Percentiles rank a stretch among this genome's conserved stretches.
Conservation (phyloP, 2,113 vertebrate species). For the Chaetops frenatus region DNA sequence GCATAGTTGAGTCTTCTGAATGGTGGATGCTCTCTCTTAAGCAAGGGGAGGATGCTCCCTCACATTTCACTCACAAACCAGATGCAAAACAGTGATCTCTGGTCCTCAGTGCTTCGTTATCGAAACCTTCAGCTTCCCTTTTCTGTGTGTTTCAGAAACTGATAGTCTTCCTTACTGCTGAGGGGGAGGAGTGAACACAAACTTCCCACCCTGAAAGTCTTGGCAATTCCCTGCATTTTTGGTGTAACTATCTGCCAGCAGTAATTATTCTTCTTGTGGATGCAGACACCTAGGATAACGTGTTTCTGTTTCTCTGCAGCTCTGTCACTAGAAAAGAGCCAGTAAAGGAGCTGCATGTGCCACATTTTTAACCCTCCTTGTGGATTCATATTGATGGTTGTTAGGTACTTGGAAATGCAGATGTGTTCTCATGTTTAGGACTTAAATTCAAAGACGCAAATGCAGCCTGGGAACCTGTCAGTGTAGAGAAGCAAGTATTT, state of each 20-base stretch:
- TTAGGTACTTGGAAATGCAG: background rate
- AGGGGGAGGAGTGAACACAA: background rate
- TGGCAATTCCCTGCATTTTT: background rate
- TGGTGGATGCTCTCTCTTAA: background rate
- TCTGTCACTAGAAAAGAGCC: background rate
- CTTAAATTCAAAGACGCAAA: background rate
- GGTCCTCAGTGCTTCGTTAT: background rate
- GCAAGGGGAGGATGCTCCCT: background rate
- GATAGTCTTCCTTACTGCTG: background rate
- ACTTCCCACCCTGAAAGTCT: background rate
- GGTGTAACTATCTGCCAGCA: background rate
- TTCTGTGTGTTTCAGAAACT: background rate
- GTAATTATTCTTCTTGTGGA: background rate
- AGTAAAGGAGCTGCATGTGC: background rate
- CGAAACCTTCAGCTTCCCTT: background rate
- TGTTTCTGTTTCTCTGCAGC: background rate
- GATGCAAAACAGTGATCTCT: background rate
- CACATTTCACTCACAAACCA: background rate
- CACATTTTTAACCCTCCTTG: background rate
- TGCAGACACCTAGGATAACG: background rate
- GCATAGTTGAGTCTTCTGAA: background rate
- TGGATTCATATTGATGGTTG: background rate
- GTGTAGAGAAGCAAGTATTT: background rate
- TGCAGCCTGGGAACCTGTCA: fast-evolving
- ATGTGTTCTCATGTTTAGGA: background rate